Conservation (phyloP, 2,888 invertebrate genomes). For the Tetragonisca angustula region DNA sequence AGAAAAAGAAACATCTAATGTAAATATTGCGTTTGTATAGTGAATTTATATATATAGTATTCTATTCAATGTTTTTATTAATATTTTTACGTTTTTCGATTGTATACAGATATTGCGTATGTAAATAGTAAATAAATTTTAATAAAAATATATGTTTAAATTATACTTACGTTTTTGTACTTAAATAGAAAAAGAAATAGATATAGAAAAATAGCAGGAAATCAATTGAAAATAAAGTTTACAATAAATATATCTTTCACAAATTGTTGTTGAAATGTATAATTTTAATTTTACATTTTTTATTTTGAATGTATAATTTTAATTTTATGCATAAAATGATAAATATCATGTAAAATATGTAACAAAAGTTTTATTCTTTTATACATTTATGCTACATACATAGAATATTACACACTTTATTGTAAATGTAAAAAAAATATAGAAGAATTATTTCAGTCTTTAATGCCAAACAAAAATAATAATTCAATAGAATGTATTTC, state of each 20-base stretch:
- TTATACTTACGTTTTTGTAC: conserved; percentile 36
- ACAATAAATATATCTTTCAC: neutral
- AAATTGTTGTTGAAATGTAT: neutral
- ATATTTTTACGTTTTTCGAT: conserved; percentile 67
- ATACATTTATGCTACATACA: conserved; percentile 81
- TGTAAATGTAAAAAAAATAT: conserved; percentile 78
- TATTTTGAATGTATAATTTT: neutral
- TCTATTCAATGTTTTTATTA: conserved; percentile 68
- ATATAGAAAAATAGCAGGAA: neutral
- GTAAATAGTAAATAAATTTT: conserved; percentile 76
- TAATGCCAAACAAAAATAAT: conserved; percentile 71
- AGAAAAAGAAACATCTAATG: conserved; percentile 77
- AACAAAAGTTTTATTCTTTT: conserved; percentile 78
- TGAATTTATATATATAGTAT: conserved; percentile 56
- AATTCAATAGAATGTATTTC: conserved; percentile 58
- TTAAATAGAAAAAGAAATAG: conserved; percentile 18
- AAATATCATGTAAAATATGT: conserved; percentile 61
- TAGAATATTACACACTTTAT: conserved; percentile 69
- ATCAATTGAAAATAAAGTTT: neutral
- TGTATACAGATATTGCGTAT: conserved; percentile 69
- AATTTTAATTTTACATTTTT: neutral
- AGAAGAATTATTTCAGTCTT: conserved; percentile 79
- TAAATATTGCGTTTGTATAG: conserved; percentile 82
- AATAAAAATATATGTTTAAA: conserved; percentile 54
- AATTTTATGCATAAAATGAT: conserved; percentile 20